Percentiles rank a stretch among this genome's conserved stretches.
These are phyloP conservation scores for Borostomias antarcticus DNA, from an alignment of 2,797 vertebrate genomes.

Conservation along the genomic window DNA sequence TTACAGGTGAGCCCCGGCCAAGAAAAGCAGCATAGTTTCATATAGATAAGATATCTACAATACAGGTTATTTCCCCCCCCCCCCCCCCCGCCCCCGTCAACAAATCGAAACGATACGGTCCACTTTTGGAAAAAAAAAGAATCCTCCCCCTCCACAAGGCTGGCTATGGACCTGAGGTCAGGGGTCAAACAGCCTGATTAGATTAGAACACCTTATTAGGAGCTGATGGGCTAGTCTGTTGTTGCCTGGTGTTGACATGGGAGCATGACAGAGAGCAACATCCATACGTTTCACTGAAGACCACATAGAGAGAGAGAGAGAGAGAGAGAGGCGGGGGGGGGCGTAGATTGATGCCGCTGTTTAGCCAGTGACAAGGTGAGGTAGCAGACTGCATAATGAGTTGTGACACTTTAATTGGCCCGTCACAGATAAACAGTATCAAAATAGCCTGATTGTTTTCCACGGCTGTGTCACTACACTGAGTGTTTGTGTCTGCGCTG, in stretches of 20 bases:
- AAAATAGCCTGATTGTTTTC: conserved; percentile 42
- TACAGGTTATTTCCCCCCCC: too few species aligned
- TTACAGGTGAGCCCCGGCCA: too few species aligned
- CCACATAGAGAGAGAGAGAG: conserved; percentile 29
- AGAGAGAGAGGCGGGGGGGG: conserved; percentile 9
- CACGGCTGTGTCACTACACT: conserved; percentile 2
- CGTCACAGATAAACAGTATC: conserved; percentile 53
- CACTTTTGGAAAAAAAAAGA: too few species aligned
- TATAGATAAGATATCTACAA: too few species aligned
- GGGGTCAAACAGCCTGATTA: neutral
- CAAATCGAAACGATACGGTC: too few species aligned
- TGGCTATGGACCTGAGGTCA: too few species aligned
- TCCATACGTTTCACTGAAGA: neutral
- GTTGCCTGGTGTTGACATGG: neutral
- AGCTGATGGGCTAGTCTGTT: neutral
- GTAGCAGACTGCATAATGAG: conserved; percentile 52
- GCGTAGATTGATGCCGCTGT: conserved; percentile 53
- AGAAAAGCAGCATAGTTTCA: too few species aligned
- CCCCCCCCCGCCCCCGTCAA: too few species aligned
- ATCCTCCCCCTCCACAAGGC: too few species aligned
- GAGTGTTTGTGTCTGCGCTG: conserved; percentile 17
- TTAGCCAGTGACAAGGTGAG: conserved; percentile 54
- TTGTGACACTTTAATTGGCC: conserved; percentile 66
- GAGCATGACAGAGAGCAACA: neutral
- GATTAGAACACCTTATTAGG: neutral